These are phyloP conservation scores for Rhabdomys pumilio DNA, from an alignment of 2,797 vertebrate species.

Conservation along the genomic window DNA sequence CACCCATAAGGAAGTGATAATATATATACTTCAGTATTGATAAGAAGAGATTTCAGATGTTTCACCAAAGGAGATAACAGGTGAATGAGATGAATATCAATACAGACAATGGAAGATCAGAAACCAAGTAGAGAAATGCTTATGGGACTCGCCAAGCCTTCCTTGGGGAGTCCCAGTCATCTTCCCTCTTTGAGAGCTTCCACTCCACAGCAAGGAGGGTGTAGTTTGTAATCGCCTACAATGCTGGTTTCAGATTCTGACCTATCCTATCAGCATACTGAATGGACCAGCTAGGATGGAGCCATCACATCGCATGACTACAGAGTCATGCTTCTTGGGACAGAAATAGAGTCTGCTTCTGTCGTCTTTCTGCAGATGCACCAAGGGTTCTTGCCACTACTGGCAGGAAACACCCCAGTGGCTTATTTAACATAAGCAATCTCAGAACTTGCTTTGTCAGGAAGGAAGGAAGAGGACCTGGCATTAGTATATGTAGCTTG, in stretches of 20 bases:
- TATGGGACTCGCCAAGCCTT: too few species aligned
- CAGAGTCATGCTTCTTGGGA: too few species aligned
- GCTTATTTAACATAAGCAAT: not conserved
- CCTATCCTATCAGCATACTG: not conserved
- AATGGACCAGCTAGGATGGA: not conserved
- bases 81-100: not conserved
- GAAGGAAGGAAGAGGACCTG: not conserved
- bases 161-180: not conserved
- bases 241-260: not conserved
- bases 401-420: accelerated
- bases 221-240: not conserved
- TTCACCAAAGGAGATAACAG: not conserved
- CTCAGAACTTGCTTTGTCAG: not conserved
- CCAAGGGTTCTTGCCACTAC: not conserved
- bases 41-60: not conserved
- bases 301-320: not conserved
- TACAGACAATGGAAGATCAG: not conserved
- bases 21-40: not conserved
- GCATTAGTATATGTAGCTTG: not conserved
- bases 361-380: not conserved
- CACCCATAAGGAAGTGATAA: not conserved
- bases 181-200: accelerated
- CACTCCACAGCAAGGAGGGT: accelerated
- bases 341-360: not conserved
- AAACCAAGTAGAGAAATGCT: not conserved